A percentile compares a stretch with the other conserved stretches of the same genome.
phyloP scores from a whole-genome alignment of 2,113 vertebrate species.

The Megaptera novaeangliae region DNA sequence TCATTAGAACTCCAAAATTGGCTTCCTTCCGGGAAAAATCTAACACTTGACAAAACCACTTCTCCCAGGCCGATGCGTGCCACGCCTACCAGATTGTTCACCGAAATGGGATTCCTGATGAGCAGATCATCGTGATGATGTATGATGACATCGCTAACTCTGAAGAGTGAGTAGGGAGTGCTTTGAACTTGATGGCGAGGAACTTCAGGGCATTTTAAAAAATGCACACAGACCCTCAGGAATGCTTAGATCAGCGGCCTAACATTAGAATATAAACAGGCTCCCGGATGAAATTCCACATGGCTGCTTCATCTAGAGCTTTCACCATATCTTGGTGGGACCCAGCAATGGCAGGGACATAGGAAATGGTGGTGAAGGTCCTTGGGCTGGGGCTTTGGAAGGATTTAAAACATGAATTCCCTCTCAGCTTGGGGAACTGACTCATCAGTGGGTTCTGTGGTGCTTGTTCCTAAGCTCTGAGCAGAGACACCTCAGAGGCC shows the following conservation, averaged over 20 bases:
- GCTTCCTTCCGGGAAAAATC: not conserved
- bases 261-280: accelerated
- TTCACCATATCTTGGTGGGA: accelerated
- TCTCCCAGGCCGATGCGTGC: conserved; percentile 91
- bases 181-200: not conserved
- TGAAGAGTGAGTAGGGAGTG: conserved; percentile 84
- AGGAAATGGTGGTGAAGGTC: not conserved
- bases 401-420: not conserved
- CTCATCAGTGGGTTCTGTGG: accelerated
- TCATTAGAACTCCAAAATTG: not conserved
- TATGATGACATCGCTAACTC: conserved; percentile 93
- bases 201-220: not conserved
- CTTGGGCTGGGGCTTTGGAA: not conserved
- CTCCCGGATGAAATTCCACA: accelerated
- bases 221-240: not conserved
- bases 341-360: no score
- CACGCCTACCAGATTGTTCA: conserved; percentile 98
- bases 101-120: conserved; percentile 93
- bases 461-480: no score
- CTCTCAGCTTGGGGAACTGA: not conserved
- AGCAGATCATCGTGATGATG: conserved; percentile 99
- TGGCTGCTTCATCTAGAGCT: not conserved
- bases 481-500: accelerated
- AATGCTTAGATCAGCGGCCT: not conserved
- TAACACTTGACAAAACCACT: not conserved